Conservation (phyloP, 2,888 invertebrate species). For the Petrolisthes manimaculis region DNA sequence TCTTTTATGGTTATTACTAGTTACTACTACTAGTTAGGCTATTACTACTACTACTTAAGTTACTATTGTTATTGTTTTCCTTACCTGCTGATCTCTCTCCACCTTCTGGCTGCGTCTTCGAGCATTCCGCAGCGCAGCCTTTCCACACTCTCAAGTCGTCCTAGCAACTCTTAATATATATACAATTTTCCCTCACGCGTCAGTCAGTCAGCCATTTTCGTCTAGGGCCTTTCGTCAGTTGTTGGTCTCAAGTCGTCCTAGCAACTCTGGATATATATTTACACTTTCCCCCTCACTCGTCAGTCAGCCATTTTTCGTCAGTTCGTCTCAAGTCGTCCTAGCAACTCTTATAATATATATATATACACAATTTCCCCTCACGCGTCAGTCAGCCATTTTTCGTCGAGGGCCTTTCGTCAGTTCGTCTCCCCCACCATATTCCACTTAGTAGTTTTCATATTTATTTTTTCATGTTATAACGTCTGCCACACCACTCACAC, state of each 20-base stretch:
- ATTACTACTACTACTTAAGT: no score
- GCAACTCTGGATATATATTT: conserved; percentile 12
- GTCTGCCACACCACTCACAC: conserved; percentile 39
- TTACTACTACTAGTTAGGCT: no score
- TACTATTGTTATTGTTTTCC: background rate
- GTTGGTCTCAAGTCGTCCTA: conserved; percentile 7
- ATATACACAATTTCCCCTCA: background rate
- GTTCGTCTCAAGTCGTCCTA: conserved; percentile 16
- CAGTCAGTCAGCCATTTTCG: conserved; percentile 61
- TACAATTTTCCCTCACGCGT: conserved; percentile 8
- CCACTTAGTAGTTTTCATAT: conserved; percentile 49
- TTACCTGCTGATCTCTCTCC: conserved; percentile 61
- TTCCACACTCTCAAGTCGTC: conserved; percentile 10
- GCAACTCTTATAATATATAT: no score
- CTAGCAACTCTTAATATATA: conserved; percentile 18
- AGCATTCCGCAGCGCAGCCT: conserved; percentile 52
- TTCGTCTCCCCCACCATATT: conserved; percentile 20
- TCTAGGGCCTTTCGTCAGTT: background rate
- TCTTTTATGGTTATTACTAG: no score
- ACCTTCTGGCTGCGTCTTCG: conserved; percentile 56
- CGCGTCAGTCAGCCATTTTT: conserved; percentile 40
- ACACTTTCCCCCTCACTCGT: conserved; percentile 23
- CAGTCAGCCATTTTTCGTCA: conserved; percentile 17
- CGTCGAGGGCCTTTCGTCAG: conserved; percentile 12
- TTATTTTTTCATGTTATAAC: background rate